phyloP scores from a whole-genome alignment of 2,113 vertebrate genomes.

The Archilochus colubris region DNA sequence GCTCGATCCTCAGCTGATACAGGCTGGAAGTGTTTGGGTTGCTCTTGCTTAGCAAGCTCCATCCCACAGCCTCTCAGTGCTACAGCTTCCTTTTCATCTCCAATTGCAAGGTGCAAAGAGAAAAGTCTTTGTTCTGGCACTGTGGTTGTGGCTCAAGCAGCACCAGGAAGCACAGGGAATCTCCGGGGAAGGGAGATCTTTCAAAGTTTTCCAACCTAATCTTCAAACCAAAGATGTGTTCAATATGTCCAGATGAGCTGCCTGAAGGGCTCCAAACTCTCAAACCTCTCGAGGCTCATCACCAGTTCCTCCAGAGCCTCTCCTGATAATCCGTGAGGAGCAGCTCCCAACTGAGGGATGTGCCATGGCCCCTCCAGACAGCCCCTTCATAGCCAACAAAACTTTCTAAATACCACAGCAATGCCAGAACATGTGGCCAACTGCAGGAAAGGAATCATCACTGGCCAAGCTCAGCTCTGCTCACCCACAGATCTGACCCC shows the following conservation, averaged over 20 bases:
- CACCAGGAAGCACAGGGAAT: not conserved
- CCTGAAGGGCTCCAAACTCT: not conserved
- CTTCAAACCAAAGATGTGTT: not conserved
- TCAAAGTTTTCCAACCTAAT: conserved; percentile 5
- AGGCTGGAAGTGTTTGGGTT: not conserved
- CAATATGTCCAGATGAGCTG: not conserved
- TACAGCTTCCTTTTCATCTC: not conserved
- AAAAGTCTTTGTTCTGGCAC: conserved; percentile 12
- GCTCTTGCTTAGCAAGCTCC: not conserved
- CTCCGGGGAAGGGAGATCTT: not conserved
- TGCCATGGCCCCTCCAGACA: not conserved
- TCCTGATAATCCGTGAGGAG: not conserved
- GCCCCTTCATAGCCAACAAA: not conserved
- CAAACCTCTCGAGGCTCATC: not conserved
- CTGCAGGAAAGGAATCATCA: not conserved
- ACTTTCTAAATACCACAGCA: not conserved
- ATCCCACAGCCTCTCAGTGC: not conserved
- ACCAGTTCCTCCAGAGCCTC: not conserved
- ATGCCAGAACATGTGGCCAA: not conserved
- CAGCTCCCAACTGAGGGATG: not conserved
- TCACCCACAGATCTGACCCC: fast-evolving
- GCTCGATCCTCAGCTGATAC: not conserved
- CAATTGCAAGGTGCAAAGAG: not conserved
- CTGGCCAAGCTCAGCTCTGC: not conserved
- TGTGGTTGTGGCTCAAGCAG: not conserved